Evolutionary conservation across 2,113 vertebrate genomes (phyloP).

Genomic region (Elephantulus edwardii): DNA sequence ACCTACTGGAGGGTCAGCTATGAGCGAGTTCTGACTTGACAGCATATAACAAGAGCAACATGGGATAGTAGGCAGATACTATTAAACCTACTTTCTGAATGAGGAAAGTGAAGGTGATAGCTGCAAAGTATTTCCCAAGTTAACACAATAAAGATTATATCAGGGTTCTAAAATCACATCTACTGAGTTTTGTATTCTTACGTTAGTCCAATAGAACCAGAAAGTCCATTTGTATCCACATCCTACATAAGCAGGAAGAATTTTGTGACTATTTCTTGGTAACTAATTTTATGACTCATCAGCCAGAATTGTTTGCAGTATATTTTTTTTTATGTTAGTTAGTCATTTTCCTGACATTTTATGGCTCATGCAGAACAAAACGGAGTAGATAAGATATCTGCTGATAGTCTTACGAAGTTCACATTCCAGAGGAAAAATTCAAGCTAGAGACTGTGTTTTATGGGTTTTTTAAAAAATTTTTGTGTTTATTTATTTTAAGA

Average conservation of each 20-base stretch:
- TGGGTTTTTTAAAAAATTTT: too few species aligned
- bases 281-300: constrained; percentile 62
- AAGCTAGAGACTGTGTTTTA: background rate
- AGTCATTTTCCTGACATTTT: constrained; percentile 67
- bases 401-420: background rate
- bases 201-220: constrained; percentile 10
- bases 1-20: too few species aligned
- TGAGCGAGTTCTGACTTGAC: too few species aligned
- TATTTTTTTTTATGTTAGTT: constrained; percentile 58
- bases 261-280: constrained; percentile 18
- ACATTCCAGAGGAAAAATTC: constrained; percentile 20
- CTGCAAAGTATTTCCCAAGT: background rate
- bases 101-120: background rate
- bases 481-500: background rate
- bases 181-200: constrained; percentile 22
- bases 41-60: too few species aligned
- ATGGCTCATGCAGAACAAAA: background rate
- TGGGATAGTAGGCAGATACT: too few species aligned
- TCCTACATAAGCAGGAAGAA: constrained; percentile 50
- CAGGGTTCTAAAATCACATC: background rate
- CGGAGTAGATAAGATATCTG: constrained; percentile 33
- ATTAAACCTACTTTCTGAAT: constrained; percentile 10
- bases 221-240: constrained; percentile 41
- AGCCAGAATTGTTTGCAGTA: constrained; percentile 31
- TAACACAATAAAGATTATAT: background rate